These are phyloP conservation scores for Rhagonycha fulva DNA, from an alignment of 2,888 invertebrate genomes.

Conservation along the genomic window DNA sequence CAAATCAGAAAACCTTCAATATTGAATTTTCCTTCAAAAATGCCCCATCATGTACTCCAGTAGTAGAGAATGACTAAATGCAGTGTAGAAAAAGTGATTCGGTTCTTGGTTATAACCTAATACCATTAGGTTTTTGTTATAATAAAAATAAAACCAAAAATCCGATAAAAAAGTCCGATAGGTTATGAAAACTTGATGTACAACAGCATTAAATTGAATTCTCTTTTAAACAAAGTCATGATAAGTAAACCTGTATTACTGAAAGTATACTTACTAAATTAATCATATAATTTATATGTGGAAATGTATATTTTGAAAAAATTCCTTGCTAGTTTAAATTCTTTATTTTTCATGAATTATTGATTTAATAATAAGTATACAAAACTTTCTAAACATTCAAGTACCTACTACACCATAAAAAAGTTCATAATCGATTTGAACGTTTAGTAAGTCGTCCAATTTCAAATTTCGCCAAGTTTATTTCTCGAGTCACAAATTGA, in stretches of 20 bases:
- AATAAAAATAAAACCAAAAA: constrained; percentile 4
- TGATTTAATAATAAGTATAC: constrained; percentile 35
- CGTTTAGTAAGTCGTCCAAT: neutral
- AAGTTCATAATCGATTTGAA: neutral
- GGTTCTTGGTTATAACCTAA: neutral
- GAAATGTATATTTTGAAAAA: constrained; percentile 41
- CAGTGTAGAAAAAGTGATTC: neutral
- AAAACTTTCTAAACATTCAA: constrained; percentile 14
- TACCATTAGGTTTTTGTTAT: neutral
- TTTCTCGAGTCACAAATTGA: neutral
- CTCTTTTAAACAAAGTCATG: constrained; percentile 32
- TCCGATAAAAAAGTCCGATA: constrained; percentile 11
- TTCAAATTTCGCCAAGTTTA: neutral
- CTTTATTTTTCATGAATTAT: constrained; percentile 39
- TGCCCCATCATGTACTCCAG: neutral
- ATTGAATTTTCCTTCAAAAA: neutral
- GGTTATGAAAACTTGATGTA: constrained; percentile 30
- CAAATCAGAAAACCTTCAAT: neutral
- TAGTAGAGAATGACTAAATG: neutral
- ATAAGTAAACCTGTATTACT: constrained; percentile 29
- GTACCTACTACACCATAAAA: neutral
- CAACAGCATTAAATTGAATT: constrained; percentile 33
- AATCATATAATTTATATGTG: constrained; percentile 38
- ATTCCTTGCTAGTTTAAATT: constrained; percentile 34
- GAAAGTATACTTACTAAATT: constrained; percentile 28